phyloP scores from a whole-genome alignment of 53 echinoderm and acorn worm species.

The Temnopleurus reevesii region DNA sequence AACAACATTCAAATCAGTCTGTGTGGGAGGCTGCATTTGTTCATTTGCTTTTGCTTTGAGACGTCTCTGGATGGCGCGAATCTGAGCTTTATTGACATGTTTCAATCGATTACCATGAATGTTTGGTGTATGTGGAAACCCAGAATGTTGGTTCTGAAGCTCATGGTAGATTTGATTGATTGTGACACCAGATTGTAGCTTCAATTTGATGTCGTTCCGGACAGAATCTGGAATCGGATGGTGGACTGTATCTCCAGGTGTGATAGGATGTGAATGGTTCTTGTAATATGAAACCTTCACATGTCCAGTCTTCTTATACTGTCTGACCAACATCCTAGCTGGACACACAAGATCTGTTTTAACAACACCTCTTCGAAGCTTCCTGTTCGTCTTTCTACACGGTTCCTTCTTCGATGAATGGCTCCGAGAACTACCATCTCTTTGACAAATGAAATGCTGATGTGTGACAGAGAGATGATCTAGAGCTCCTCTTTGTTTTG shows the following conservation, averaged over 20 bases:
- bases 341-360: slow-evolving; percentile 54
- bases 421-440: slow-evolving; percentile 50
- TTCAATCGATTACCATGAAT: neutral
- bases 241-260: slow-evolving; percentile 21
- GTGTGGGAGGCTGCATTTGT: neutral
- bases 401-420: slow-evolving; percentile 21
- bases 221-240: slow-evolving; percentile 54
- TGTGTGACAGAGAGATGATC: slow-evolving; percentile 12
- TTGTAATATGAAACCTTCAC: slow-evolving; percentile 53
- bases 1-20: neutral
- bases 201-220: slow-evolving; percentile 36
- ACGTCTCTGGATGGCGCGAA: slow-evolving; percentile 23
- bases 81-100: slow-evolving; percentile 15
- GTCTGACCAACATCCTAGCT: slow-evolving; percentile 55
- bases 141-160: neutral
- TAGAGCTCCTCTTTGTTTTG: slow-evolving; percentile 35
- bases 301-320: slow-evolving; percentile 2
- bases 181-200: neutral
- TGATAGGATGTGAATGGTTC: slow-evolving; percentile 49
- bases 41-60: neutral
- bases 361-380: slow-evolving; percentile 43
- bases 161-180: slow-evolving; percentile 12
- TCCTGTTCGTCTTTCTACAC: slow-evolving; percentile 44
- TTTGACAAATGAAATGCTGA: slow-evolving; percentile 57
- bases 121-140: neutral